Percentiles rank a stretch among this genome's conserved stretches.
These are phyloP conservation scores for Drosophila ercepeae DNA, from an alignment of 1,140 invertebrate genomes.

Conservation along the genomic window DNA sequence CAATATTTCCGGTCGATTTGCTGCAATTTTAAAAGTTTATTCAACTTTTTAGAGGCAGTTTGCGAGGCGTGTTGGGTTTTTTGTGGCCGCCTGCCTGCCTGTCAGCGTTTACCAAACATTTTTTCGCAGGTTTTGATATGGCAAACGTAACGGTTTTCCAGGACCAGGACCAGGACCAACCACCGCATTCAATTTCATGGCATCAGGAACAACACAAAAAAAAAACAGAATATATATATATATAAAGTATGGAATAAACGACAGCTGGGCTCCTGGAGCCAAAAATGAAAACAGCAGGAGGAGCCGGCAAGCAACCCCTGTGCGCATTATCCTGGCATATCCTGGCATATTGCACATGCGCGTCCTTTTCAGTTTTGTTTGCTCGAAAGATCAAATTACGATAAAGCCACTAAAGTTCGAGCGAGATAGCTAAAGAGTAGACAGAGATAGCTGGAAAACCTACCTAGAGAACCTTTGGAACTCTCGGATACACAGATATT, in stretches of 20 bases:
- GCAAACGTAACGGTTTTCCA: conserved; percentile 39
- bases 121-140: conserved; percentile 34
- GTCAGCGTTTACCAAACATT: neutral
- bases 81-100: conserved; percentile 14
- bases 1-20: conserved; percentile 22
- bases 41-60: conserved; percentile 24
- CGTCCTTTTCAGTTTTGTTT: conserved; percentile 67
- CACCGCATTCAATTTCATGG: conserved; percentile 48
- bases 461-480: conserved; percentile 37
- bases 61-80: neutral
- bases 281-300: conserved; percentile 22
- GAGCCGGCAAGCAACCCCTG: conserved; percentile 50
- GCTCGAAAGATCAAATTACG: conserved; percentile 71
- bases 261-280: conserved; percentile 54
- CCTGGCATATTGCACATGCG: conserved; percentile 75
- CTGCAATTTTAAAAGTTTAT: conserved; percentile 36
- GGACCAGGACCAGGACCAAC: conserved; percentile 36
- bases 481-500: conserved; percentile 29
- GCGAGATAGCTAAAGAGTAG: neutral
- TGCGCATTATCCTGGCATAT: neutral
- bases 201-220: conserved; percentile 3
- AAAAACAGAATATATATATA: neutral
- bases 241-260: conserved; percentile 42
- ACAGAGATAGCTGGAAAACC: neutral
- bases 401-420: conserved; percentile 27